phyloP scores from a whole-genome alignment of 2,888 invertebrate genomes.

The Boloria selene region DNA sequence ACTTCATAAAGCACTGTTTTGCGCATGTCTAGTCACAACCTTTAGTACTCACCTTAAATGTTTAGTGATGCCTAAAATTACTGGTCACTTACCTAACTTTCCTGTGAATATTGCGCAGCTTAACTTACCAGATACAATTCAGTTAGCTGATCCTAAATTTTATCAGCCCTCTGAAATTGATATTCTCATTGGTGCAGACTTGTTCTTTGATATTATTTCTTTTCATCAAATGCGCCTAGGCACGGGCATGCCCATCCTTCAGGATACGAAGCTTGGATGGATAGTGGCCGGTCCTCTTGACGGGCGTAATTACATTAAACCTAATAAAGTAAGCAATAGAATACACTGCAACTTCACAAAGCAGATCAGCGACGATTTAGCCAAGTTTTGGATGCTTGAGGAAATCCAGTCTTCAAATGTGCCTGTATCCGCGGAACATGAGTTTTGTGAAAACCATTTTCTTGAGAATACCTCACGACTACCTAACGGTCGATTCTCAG shows the following conservation, averaged over 20 bases:
- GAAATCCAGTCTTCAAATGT: slow-evolving; percentile 14
- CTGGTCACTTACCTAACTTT: not conserved
- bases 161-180: no score
- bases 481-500: slow-evolving; percentile 29
- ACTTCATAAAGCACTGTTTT: no score
- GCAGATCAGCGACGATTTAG: not conserved
- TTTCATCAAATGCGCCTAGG: slow-evolving; percentile 1
- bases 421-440: slow-evolving; percentile 19
- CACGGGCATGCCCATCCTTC: slow-evolving; percentile 33
- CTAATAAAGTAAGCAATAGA: not conserved
- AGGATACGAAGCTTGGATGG: slow-evolving; percentile 40
- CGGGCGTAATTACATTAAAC: not conserved
- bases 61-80: not conserved
- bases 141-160: no score
- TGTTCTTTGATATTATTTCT: not conserved
- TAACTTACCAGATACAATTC: not conserved
- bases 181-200: no score
- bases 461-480: slow-evolving; percentile 16
- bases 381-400: slow-evolving; percentile 34
- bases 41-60: not conserved
- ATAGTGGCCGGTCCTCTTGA: slow-evolving; percentile 33
- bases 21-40: no score
- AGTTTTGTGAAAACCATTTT: slow-evolving; percentile 33
- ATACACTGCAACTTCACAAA: not conserved
- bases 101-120: not conserved